Evolutionary conservation across 2,113 vertebrate species (phyloP), one percentile per base, ranked within the genome.

Genomic region (Strix uralensis): DNA sequence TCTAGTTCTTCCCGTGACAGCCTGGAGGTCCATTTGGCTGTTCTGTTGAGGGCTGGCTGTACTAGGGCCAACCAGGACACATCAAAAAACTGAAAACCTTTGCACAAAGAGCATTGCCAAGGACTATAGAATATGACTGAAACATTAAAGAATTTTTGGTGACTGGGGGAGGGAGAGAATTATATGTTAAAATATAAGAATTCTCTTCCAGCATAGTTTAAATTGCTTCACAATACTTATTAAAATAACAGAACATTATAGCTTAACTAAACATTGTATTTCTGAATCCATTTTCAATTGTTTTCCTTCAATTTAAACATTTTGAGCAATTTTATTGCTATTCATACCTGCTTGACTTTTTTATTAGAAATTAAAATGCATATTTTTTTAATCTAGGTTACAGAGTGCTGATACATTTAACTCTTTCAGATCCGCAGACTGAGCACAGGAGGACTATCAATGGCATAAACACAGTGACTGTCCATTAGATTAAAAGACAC

Each of bases 291-390:
- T 97, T 98, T 98, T 95, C 97, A 98, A 98, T 97, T 98, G 98
- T 98, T 98, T 98, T 97, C 97, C 96, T 98, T 98, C 97, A 97
- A 98, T 98, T 97, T 98, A 97, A 98, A 97, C 97, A 97, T 98
- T 98, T 98, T 97, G 96, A 98, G 97, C 97, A 97, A 98, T 98
- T 98, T 97, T 98, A 98, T 96, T 98, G 97, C 97, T 98, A 98
- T 98, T 98, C 98, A 98, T 97, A 97, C 98, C 94, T 96, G 90
- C 95, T 95, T 85, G 93, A 95, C 92, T 94, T 98, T 98, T 97
- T 97, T 96, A 98, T 97, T 98, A 97, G 96, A 98, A 98, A 98
- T 98, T 97, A 97, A 98, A 98, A 97, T 97, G 95, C 94, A 90
- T 96, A 92, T 69, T 34, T 95, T 97, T 97, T 97, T 97, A 86